phyloP scores from a whole-genome alignment of 1,140 invertebrate genomes.

The Apocrypta bakeri region DNA sequence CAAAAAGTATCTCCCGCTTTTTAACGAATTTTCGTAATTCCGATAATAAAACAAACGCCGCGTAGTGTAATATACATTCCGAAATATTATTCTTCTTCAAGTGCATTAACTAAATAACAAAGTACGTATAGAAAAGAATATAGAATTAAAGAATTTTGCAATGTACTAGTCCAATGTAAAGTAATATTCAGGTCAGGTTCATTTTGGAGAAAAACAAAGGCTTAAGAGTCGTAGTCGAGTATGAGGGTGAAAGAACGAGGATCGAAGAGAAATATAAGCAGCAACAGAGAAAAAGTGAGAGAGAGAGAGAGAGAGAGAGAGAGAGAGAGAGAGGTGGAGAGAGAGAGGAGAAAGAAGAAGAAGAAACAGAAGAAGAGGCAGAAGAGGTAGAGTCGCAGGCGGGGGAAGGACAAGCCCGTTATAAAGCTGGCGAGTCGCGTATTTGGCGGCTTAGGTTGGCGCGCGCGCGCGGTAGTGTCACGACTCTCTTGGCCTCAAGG shows the following conservation, averaged over 20 bases:
- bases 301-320: conserved; percentile 45
- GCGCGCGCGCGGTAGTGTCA: conserved; percentile 24
- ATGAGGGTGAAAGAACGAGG: not conserved
- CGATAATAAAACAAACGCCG: too few species aligned
- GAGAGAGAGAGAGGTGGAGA: conserved; percentile 37
- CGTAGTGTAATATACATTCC: too few species aligned
- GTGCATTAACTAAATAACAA: too few species aligned
- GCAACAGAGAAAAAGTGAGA: not conserved
- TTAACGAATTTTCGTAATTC: too few species aligned
- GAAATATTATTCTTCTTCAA: too few species aligned
- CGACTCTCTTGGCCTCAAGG: conserved; percentile 9
- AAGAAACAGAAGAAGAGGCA: conserved; percentile 53
- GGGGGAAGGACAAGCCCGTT: conserved; percentile 72
- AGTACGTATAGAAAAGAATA: too few species aligned
- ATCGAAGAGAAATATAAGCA: not conserved
- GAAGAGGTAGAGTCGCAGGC: conserved; percentile 46
- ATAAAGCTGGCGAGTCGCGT: conserved; percentile 70
- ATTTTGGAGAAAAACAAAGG: too few species aligned
- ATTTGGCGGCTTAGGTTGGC: conserved; percentile 69
- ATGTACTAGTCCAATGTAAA: too few species aligned
- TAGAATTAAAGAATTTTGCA: too few species aligned
- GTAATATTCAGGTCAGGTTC: too few species aligned
- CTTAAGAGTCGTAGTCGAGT: too few species aligned
- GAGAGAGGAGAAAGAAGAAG: conserved; percentile 13
- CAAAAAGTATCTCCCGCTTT: too few species aligned